Conservation (phyloP, 2,888 invertebrate species). For the Xiphydria camelus region DNA sequence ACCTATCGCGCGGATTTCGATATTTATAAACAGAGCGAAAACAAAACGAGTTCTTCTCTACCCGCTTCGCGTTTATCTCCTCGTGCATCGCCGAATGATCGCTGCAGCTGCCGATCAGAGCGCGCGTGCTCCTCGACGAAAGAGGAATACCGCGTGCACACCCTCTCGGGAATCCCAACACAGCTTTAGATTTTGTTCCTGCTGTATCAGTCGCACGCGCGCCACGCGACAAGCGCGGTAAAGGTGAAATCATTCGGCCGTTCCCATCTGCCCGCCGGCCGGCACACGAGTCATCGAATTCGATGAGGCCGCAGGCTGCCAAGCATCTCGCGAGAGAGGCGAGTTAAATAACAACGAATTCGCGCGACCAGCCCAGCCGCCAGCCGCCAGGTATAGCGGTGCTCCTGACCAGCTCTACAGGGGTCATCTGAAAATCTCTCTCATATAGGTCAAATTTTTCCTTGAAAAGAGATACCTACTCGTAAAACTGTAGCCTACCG, state of each 20-base stretch:
- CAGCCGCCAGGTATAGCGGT: conserved; percentile 1
- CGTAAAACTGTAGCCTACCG: too few species aligned
- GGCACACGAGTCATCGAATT: conserved; percentile 13
- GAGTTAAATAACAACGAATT: neutral
- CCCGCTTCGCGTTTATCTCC: too few species aligned
- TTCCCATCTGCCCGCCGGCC: conserved; percentile 8
- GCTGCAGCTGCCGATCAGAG: conserved; percentile 2
- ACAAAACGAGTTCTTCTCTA: too few species aligned
- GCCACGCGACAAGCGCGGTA: conserved; percentile 23
- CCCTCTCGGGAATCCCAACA: neutral
- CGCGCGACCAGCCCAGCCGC: neutral
- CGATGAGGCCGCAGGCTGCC: neutral
- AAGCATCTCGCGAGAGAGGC: neutral
- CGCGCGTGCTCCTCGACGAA: neutral
- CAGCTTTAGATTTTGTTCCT: neutral
- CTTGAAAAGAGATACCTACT: too few species aligned
- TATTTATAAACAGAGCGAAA: too few species aligned
- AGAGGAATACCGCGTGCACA: neutral
- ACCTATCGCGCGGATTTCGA: too few species aligned
- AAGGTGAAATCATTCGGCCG: conserved; percentile 6
- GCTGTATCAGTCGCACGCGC: conserved; percentile 17
- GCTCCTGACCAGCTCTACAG: too few species aligned
- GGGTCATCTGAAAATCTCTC: too few species aligned
- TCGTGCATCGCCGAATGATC: conserved; percentile 3
- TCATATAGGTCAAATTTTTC: too few species aligned